Percentiles rank a stretch among this genome's conserved stretches.
Conservation (phyloP, 2,113 vertebrate species). For the Xiphophorus couchianus region DNA sequence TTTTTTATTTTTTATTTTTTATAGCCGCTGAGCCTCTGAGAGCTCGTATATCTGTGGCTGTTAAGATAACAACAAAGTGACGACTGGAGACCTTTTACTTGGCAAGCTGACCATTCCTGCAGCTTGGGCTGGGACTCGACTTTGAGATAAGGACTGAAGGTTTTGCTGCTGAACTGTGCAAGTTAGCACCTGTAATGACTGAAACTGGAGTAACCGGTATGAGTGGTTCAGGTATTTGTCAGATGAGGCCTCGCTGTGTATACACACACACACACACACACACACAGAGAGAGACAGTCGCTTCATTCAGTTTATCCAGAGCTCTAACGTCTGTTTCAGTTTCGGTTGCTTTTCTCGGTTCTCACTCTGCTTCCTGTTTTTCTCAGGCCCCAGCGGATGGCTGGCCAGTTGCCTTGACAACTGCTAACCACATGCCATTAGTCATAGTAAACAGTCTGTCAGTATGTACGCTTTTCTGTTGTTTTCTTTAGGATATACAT, state of each 20-base stretch:
- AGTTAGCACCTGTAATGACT: constrained; percentile 9
- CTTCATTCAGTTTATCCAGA: constrained; percentile 18
- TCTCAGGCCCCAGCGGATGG: constrained; percentile 9
- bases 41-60: not conserved
- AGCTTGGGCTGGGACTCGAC: too few species aligned
- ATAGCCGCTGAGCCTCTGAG: not conserved
- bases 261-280: not conserved
- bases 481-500: not conserved
- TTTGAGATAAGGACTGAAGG: constrained; percentile 1
- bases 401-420: constrained; percentile 33
- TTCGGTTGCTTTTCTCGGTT: constrained; percentile 66
- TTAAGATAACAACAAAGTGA: constrained; percentile 9
- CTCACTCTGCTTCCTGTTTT: constrained; percentile 65
- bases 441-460: constrained; percentile 18
- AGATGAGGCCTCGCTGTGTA: not conserved
- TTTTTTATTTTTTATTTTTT: constrained; percentile 13
- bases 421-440: constrained; percentile 33
- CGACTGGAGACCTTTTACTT: not conserved
- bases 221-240: constrained; percentile 2
- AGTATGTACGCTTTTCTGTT: not conserved
- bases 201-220: not conserved
- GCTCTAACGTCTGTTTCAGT: constrained; percentile 56
- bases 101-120: not conserved
- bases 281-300: too few species aligned
- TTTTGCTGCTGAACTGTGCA: constrained; percentile 12